Evolutionary conservation across 1,140 invertebrate genomes (phyloP).

Genomic region (Ruditapes philippinarum): DNA sequence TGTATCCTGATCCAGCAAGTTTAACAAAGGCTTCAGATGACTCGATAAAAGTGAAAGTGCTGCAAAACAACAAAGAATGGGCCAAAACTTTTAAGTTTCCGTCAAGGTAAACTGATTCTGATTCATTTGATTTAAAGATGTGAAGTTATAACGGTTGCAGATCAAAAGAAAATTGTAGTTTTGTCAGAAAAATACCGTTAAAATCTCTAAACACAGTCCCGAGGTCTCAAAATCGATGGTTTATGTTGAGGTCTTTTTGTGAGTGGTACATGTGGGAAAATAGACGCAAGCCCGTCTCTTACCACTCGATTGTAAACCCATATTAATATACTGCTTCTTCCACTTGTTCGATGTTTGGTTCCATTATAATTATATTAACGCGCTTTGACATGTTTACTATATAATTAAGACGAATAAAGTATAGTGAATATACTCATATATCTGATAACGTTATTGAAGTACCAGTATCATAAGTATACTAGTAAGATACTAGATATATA

Average conservation of each 20-base stretch:
- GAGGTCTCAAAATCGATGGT: constrained; percentile 6
- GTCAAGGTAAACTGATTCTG: neutral
- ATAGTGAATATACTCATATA: constrained; percentile 31
- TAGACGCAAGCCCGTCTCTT: neutral
- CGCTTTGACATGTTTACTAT: too few species aligned
- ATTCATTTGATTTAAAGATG: too few species aligned
- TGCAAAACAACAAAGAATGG: constrained; percentile 17
- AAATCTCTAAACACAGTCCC: too few species aligned
- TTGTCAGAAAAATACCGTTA: too few species aligned
- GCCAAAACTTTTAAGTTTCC: neutral
- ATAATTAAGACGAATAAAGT: constrained; percentile 13
- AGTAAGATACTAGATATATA: too few species aligned
- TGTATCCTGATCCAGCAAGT: constrained; percentile 22
- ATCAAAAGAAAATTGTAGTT: too few species aligned
- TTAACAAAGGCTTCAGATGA: constrained; percentile 15
- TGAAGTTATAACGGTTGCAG: too few species aligned
- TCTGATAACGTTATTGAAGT: neutral
- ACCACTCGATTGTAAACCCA: constrained; percentile 28
- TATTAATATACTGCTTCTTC: constrained; percentile 28
- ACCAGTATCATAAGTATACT: too few species aligned
- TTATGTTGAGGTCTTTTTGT: constrained; percentile 23
- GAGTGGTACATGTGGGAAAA: neutral
- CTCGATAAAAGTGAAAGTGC: constrained; percentile 25
- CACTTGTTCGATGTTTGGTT: too few species aligned
- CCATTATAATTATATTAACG: too few species aligned